Base-by-base conservation (phyloP, 2,797 vertebrate genomes). In the Falco peregrinus region DNA sequence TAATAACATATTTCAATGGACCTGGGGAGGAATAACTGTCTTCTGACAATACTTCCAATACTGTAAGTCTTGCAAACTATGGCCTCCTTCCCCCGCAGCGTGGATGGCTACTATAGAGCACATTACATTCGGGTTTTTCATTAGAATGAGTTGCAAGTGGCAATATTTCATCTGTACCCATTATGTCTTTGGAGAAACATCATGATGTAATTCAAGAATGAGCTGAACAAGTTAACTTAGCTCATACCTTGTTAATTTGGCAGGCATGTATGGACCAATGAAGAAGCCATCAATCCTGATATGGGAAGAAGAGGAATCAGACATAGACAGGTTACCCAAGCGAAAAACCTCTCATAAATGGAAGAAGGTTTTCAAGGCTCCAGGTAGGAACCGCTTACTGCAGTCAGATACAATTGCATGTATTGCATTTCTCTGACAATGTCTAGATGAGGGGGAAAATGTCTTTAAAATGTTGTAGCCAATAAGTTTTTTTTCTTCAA, bases 191-290 rank as follows among this genome's bases (percentile, higher is more conserved):
- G 4, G 20, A 92, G 50, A 73, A 94, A 70, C 9, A 13, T 20
- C 8, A 21, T 16, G 22, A n/a, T 3, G 8, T 48, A 74, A 73
- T 68, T 67, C 4, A 60, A 22, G 64, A 71, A 33, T 5, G 33
- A 89, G 29, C 39, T 57, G 47, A 22, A 73, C 1, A 15, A 79
- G 43, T 59, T 77, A 60, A 65, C 26, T 76, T 20, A 43, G 65
- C 41, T 89, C 20, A 45, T 11, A n/a, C 43, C 20, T 71, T 73
- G 71, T 78, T 80, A 16, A 56, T 84, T 79, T 95, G 87, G 54
- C 94, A 97, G 97, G 93, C n/a, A 75, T 41, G 25, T 93, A 75
- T 2, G 83, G 93, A 26, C 33, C 29, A 65, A 96, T 95, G 96
- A 97, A 88, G 93, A 97, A 88, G 37, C 94, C 93, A 0, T 96